These are phyloP conservation scores for Uloborus plumipes DNA, from an alignment of 2,888 invertebrate species.

Conservation along the genomic window DNA sequence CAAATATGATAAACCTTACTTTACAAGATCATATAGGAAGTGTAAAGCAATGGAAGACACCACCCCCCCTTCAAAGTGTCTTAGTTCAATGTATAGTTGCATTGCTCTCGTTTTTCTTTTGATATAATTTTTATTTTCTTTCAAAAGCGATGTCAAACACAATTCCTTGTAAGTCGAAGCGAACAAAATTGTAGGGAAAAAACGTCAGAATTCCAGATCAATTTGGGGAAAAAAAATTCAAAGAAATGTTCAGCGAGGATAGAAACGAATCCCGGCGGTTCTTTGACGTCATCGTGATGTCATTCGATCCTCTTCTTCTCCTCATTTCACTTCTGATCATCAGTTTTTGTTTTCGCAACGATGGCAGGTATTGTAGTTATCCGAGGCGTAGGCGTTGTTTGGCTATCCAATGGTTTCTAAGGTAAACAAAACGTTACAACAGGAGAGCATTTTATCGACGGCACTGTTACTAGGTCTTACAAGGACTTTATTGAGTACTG, in stretches of 20 bases:
- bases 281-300: constrained; percentile 49
- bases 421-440: constrained; percentile 58
- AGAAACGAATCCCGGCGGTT: constrained; percentile 30
- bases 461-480: constrained; percentile 56
- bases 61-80: too few species aligned
- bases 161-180: neutral
- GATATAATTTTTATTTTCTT: neutral
- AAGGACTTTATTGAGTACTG: constrained; percentile 15
- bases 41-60: too few species aligned
- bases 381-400: constrained; percentile 58
- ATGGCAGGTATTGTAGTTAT: constrained; percentile 24
- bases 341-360: constrained; percentile 51
- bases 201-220: constrained; percentile 27
- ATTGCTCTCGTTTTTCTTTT: too few species aligned
- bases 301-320: constrained; percentile 13
- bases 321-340: constrained; percentile 5
- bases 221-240: constrained; percentile 9
- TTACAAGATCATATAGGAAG: too few species aligned
- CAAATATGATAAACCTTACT: too few species aligned
- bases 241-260: constrained; percentile 1
- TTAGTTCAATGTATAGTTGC: too few species aligned
- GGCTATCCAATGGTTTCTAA: constrained; percentile 56
- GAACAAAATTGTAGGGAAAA: neutral
- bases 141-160: neutral
- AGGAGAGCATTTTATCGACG: constrained; percentile 40